Evolutionary conservation across 2,113 vertebrate genomes (phyloP).

Genomic region (Paramormyrops kingsleyae): DNA sequence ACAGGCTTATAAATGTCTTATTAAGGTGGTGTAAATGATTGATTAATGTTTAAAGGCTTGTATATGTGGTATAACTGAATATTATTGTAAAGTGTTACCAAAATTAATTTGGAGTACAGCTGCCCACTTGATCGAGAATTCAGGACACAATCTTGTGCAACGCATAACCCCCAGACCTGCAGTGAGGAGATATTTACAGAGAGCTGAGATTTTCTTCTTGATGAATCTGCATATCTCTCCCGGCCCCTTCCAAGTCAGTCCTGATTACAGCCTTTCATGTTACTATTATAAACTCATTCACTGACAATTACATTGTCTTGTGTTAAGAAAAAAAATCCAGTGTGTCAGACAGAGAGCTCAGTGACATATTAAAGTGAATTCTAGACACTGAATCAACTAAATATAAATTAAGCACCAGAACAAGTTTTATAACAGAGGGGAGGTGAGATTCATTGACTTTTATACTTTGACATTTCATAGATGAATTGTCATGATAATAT

Average conservation of each 20-base stretch:
- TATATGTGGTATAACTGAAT: too few species aligned
- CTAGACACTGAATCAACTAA: neutral
- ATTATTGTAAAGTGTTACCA: neutral
- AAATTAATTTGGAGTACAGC: neutral
- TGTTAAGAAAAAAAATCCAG: neutral
- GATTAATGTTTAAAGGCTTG: too few species aligned
- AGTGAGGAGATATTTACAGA: neutral
- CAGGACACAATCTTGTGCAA: neutral
- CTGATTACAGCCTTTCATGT: neutral
- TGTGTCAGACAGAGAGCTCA: neutral
- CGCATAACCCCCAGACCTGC: neutral
- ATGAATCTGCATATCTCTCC: neutral
- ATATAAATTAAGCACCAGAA: neutral
- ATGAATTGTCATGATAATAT: neutral
- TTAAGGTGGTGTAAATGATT: too few species aligned
- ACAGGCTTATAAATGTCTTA: too few species aligned
- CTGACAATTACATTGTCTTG: neutral
- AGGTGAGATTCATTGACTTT: neutral
- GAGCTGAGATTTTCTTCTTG: neutral
- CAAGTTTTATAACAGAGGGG: neutral
- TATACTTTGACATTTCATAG: neutral
- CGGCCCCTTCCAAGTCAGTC: neutral
- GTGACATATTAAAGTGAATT: neutral
- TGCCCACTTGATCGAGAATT: neutral
- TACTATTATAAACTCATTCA: neutral